A percentile compares a stretch with the other conserved stretches of the same genome.
phyloP scores from a whole-genome alignment of 2,888 invertebrate species.

The Oscheius sp. region DNA sequence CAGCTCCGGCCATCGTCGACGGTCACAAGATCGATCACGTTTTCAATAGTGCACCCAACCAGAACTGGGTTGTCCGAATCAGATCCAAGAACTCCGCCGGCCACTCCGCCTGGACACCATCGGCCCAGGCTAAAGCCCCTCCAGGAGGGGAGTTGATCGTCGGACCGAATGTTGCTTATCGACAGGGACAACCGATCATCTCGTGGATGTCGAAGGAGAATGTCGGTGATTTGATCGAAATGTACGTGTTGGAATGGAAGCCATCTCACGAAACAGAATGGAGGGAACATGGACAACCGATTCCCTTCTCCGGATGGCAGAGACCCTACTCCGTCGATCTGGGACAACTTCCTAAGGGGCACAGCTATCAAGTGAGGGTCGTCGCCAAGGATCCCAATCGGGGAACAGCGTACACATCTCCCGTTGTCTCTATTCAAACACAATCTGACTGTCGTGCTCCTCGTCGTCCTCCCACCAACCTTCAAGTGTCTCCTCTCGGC shows the following conservation, averaged over 20 bases:
- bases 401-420: conserved; percentile 63
- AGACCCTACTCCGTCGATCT: conserved; percentile 67
- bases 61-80: conserved; percentile 64
- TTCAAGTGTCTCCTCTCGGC: conserved; percentile 63
- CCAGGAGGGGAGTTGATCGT: conserved; percentile 66
- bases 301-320: conserved; percentile 67
- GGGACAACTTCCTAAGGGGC: conserved; percentile 64
- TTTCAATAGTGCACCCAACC: conserved; percentile 65
- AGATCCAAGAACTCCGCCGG: conserved; percentile 68
- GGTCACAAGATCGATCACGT: conserved; percentile 66
- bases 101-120: conserved; percentile 64
- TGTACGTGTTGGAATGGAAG: conserved; percentile 67
- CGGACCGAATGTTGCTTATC: conserved; percentile 64
- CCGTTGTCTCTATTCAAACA: conserved; percentile 62
- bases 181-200: conserved; percentile 63
- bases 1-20: conserved; percentile 55
- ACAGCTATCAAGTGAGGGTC: conserved; percentile 58
- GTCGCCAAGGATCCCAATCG: conserved; percentile 61
- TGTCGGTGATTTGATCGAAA: conserved; percentile 63
- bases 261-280: conserved; percentile 58
- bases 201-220: conserved; percentile 65
- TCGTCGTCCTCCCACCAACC: conserved; percentile 57
- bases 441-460: conserved; percentile 61
- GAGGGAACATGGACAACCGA: conserved; percentile 61
- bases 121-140: conserved; percentile 58